Percentiles rank a stretch among this genome's conserved stretches.
These are phyloP conservation scores for Leuciscus idus DNA, from an alignment of 2,113 vertebrate species.

Conservation along the genomic window DNA sequence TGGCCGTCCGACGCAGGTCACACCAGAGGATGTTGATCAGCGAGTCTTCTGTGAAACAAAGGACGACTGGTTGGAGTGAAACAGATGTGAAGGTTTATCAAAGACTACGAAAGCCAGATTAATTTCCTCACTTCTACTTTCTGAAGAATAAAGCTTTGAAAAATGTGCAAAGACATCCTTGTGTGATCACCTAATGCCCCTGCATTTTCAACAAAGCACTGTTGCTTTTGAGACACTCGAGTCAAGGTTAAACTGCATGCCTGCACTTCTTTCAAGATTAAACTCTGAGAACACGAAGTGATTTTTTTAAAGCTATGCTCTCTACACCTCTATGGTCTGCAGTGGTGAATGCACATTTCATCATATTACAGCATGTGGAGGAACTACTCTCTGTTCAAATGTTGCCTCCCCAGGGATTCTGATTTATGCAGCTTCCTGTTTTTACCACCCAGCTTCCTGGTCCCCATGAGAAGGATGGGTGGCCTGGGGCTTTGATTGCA, in stretches of 20 bases:
- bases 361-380: slow-evolving; percentile 1
- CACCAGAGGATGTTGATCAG: neutral
- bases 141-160: neutral
- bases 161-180: neutral
- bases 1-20: neutral
- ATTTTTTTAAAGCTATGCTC: neutral
- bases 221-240: neutral
- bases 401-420: neutral
- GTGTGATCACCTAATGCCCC: neutral
- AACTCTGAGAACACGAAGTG: slow-evolving; percentile 13
- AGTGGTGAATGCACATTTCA: neutral
- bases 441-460: neutral
- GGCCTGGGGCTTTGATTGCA: slow-evolving; percentile 15
- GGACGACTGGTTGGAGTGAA: neutral
- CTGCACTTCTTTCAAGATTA: neutral
- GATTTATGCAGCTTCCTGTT: neutral
- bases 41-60: neutral
- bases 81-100: neutral
- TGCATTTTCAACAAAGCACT: slow-evolving; percentile 1
- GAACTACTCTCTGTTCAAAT: neutral
- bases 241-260: slow-evolving; percentile 11
- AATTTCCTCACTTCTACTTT: neutral
- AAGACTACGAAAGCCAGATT: neutral
- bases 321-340: slow-evolving; percentile 3
- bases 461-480: neutral